A percentile compares a stretch with the other conserved stretches of the same genome.
These are phyloP conservation scores for Antigone vipio DNA, from an alignment of 2,113 vertebrate genomes.

Conservation along the genomic window DNA sequence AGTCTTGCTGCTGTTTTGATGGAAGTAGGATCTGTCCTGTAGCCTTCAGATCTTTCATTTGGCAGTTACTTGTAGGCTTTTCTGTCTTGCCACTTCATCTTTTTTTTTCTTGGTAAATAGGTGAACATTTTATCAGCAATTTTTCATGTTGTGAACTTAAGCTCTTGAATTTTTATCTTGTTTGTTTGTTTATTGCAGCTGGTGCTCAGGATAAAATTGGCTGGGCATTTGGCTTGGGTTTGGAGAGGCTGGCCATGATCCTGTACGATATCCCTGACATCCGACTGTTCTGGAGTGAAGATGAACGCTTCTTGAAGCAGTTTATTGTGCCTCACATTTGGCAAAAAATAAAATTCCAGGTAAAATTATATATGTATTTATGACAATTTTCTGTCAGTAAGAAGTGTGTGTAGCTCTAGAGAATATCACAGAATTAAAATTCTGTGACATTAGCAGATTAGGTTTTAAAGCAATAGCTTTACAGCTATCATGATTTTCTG, in stretches of 20 bases:
- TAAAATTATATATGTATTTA: constrained; percentile 27
- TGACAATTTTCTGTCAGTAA: neutral
- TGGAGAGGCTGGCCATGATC: constrained; percentile 94
- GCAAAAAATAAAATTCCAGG: constrained; percentile 86
- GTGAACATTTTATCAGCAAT: neutral
- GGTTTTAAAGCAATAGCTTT: neutral
- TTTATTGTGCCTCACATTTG: constrained; percentile 81
- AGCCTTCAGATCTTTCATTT: neutral
- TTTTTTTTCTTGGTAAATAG: neutral
- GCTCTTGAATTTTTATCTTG: neutral
- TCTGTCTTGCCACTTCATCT: neutral
- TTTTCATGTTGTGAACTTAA: neutral
- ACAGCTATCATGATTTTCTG: neutral
- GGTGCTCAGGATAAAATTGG: constrained; percentile 85
- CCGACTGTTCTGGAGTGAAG: constrained; percentile 93
- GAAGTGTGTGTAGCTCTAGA: neutral
- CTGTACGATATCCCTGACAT: constrained; percentile 92
- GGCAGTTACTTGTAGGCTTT: constrained; percentile 40
- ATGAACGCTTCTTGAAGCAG: constrained; percentile 88
- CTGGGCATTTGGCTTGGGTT: constrained; percentile 93
- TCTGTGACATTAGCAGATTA: neutral
- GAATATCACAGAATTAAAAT: neutral
- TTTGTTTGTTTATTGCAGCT: constrained; percentile 74
- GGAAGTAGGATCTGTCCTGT: neutral
- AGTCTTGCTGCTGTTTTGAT: neutral